Evolutionary conservation across 2,113 vertebrate species (phyloP), one percentile per base, ranked within the genome.

Genomic region (Salvator merianae): DNA sequence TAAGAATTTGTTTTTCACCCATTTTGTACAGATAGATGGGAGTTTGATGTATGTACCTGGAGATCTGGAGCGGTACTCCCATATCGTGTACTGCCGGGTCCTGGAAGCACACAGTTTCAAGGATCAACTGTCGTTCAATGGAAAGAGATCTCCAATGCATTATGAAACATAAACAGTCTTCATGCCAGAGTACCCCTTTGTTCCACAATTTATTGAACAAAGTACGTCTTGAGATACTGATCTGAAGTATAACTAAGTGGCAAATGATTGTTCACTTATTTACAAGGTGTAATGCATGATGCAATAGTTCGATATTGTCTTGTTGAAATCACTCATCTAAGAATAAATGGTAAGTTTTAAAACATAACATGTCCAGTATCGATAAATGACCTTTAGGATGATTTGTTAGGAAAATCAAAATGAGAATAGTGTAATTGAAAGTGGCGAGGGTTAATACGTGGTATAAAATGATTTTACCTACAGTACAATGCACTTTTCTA

Each of bases 191-290:
- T 92, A 92, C 89, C 80, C 88, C 89, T 84, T 94, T 92, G 88
- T 95, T 93, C 95, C 91, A 95, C 91, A 86, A 93, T 92, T 89
- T 94, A 94, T 94, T 0, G 91, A 96, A 91, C 91, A 88, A 77
- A 65, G n/a, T 87, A 86, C 93, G 74, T 75, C 81, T 93, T 71
- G 88, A 87, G 92, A 94, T 93, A 90, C 86, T 90, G 87, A 65
- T 71, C 90, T 94, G 53, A 91, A 90, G 81, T 65, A 84, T 68
- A 85, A 86, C 73, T 82, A 86, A 94, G 86, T 77, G 91, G 91
- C 82, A 94, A 93, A 90, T 76, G 87, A 91, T 93, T 81, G 78
- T 94, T 90, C 90, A 63, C 86, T 84, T 62, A 26, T 90, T 93
- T 90, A 87, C 88, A 88, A 93, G 90, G 82, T 91, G 68, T 70